A percentile compares a stretch with the other conserved stretches of the same genome.
Conservation (phyloP, 2,888 invertebrate species). For the Synanthedon formicaeformis region DNA sequence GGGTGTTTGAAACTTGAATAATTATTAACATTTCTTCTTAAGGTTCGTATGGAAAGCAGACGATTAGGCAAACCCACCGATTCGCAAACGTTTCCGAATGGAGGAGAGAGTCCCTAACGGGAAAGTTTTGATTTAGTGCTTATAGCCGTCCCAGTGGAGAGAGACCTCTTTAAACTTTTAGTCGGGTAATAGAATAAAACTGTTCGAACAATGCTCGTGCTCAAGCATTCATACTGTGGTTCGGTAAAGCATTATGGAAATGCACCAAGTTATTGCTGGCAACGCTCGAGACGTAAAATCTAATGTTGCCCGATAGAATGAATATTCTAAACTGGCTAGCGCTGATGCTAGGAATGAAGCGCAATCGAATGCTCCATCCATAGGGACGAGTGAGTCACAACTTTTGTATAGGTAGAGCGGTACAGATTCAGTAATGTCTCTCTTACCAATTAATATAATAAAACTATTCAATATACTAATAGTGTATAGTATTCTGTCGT, state of each 20-base stretch:
- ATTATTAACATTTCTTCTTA: neutral
- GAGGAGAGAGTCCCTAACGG: conserved; percentile 38
- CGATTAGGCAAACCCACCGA: conserved; percentile 34
- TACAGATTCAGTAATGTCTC: too few species aligned
- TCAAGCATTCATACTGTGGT: conserved; percentile 45
- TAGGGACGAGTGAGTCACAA: neutral
- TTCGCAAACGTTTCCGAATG: conserved; percentile 45
- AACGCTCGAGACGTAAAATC: conserved; percentile 37
- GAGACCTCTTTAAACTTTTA: conserved; percentile 62
- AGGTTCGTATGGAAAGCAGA: conserved; percentile 17
- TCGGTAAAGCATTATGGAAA: conserved; percentile 35
- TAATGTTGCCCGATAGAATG: conserved; percentile 43
- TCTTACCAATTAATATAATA: too few species aligned
- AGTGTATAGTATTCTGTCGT: too few species aligned
- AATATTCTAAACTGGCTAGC: conserved; percentile 41
- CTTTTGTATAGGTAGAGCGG: too few species aligned
- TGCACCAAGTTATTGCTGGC: conserved; percentile 41
- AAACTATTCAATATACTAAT: too few species aligned
- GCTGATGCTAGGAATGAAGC: conserved; percentile 17
- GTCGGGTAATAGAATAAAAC: conserved; percentile 66
- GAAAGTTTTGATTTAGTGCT: conserved; percentile 69
- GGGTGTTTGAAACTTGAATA: too few species aligned
- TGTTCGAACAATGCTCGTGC: conserved; percentile 51
- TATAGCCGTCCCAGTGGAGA: conserved; percentile 56
- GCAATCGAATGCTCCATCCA: conserved; percentile 9